These are phyloP conservation scores for Anneissia japonica DNA, from an alignment of 35 echinoderm and acorn worm species.

Conservation along the genomic window DNA sequence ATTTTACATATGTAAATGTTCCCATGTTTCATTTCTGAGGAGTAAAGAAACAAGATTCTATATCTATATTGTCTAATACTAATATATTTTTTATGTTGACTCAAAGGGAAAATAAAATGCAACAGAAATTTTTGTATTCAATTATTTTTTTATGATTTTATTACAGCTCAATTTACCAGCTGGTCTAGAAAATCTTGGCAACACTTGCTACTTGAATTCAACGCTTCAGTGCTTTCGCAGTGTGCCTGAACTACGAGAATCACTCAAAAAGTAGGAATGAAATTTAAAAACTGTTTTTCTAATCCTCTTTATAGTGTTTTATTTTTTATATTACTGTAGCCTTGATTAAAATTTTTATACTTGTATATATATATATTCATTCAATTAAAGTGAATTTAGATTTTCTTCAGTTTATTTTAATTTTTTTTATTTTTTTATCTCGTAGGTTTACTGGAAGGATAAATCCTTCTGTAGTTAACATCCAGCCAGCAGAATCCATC, in stretches of 20 bases:
- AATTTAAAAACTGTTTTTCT: too few species aligned
- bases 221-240: constrained; percentile 82
- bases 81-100: too few species aligned
- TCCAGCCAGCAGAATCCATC: constrained; percentile 55
- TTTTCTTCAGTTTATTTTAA: too few species aligned
- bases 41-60: too few species aligned
- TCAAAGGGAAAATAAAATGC: too few species aligned
- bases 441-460: constrained; percentile 36
- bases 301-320: too few species aligned
- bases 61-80: too few species aligned
- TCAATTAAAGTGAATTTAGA: background rate
- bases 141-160: constrained; percentile 10
- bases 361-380: background rate
- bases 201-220: constrained; percentile 94
- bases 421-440: background rate
- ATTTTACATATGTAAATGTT: too few species aligned
- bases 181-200: constrained; percentile 80
- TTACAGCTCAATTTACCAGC: constrained; percentile 78
- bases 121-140: background rate
- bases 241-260: constrained; percentile 81
- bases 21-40: too few species aligned
- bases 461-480: constrained; percentile 9
- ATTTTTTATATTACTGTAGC: too few species aligned
- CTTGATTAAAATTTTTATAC: too few species aligned
- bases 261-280: constrained; percentile 57